Evolutionary conservation across 2,113 vertebrate genomes (phyloP).

Genomic region (Genyomyrus donnyi): DNA sequence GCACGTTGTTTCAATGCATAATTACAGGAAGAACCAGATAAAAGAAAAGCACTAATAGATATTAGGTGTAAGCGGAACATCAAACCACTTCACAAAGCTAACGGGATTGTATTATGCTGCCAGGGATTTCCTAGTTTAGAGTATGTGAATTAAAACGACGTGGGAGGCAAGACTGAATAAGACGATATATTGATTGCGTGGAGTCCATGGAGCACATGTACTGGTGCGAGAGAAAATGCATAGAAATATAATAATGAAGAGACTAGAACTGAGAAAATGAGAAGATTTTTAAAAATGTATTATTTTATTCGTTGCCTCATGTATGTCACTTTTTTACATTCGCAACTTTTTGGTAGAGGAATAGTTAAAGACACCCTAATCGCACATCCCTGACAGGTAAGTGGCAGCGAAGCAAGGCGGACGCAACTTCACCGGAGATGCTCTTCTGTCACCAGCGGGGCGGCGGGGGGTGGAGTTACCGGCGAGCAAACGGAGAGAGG

Average conservation of each 20-base stretch:
- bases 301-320: neutral
- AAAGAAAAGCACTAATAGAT: neutral
- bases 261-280: neutral
- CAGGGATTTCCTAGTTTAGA: slow-evolving; percentile 32
- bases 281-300: neutral
- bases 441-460: slow-evolving; percentile 46
- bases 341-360: slow-evolving; percentile 4
- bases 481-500: slow-evolving; percentile 51
- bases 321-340: neutral
- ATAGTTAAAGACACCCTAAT: slow-evolving; percentile 6
- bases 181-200: neutral
- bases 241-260: neutral
- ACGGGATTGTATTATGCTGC: slow-evolving; percentile 42
- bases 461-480: slow-evolving; percentile 51
- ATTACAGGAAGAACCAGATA: neutral
- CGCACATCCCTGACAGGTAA: neutral
- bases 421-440: slow-evolving; percentile 34
- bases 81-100: slow-evolving; percentile 35
- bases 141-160: neutral
- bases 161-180: neutral
- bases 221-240: neutral
- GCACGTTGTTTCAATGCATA: neutral
- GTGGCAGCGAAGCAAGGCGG: neutral
- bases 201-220: neutral
- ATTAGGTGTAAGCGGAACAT: slow-evolving; percentile 15